A percentile compares a stretch with the other conserved stretches of the same genome.
phyloP scores from a whole-genome alignment of 2,113 vertebrate species.

The Aldabrachelys gigantea region DNA sequence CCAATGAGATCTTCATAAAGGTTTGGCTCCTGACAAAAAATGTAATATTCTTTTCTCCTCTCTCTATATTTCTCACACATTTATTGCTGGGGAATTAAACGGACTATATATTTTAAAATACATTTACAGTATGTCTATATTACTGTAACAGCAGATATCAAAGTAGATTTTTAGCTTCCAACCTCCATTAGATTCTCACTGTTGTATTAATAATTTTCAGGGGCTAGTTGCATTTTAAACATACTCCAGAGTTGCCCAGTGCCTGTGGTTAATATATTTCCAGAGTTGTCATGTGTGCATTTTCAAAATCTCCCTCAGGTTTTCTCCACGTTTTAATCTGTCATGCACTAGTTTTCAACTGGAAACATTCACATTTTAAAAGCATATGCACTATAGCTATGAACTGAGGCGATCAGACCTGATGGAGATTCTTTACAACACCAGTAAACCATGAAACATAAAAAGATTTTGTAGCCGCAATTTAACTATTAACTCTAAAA shows the following conservation, averaged over 20 bases:
- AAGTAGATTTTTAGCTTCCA: slow-evolving; percentile 81
- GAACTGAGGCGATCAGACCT: slow-evolving; percentile 72
- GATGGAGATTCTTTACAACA: slow-evolving; percentile 74
- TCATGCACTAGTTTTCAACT: slow-evolving; percentile 82
- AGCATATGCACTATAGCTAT: slow-evolving; percentile 79
- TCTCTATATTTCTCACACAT: slow-evolving; percentile 62
- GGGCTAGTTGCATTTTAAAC: slow-evolving; percentile 70
- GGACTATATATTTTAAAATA: slow-evolving; percentile 85
- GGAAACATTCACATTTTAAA: slow-evolving; percentile 82
- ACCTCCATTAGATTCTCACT: slow-evolving; percentile 83
- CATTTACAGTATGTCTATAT: slow-evolving; percentile 86
- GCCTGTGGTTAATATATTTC: slow-evolving; percentile 76
- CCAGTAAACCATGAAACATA: slow-evolving; percentile 82
- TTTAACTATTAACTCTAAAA: slow-evolving; percentile 82
- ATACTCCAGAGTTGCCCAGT: slow-evolving; percentile 63
- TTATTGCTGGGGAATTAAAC: slow-evolving; percentile 82
- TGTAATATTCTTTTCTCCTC: slow-evolving; percentile 57
- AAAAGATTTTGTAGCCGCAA: slow-evolving; percentile 75
- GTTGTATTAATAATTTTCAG: slow-evolving; percentile 82
- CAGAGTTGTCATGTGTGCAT: slow-evolving; percentile 75
- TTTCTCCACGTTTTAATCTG: slow-evolving; percentile 77
- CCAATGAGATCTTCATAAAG: slow-evolving; percentile 87
- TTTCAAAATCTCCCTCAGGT: slow-evolving; percentile 80
- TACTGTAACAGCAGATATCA: slow-evolving; percentile 81
- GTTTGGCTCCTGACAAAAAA: slow-evolving; percentile 63